Base-by-base conservation (phyloP, 1,140 invertebrate species). In the Brachionus rotundiformis region DNA sequence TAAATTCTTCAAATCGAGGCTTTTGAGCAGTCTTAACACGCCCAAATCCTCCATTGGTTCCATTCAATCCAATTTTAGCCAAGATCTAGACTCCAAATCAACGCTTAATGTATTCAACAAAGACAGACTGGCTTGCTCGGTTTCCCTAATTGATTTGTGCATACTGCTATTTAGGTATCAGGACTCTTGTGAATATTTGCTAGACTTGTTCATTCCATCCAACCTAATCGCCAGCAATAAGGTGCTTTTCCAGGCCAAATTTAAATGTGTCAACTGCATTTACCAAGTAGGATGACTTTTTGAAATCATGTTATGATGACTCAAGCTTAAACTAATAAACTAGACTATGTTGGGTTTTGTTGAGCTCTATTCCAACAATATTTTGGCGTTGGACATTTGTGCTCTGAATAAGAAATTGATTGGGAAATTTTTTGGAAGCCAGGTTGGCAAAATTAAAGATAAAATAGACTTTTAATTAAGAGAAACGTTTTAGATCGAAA, bases 341-440 rank as follows among this genome's bases (percentile, higher is more conserved):
- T 31, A 31, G n/a, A n/a, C n/a, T n/a, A 49, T 77, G 41, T 44
- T n/a, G 10, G 0, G 25, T 7, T 79, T 79, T 79, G 16, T 79
- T 11, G 76, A 79, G 16, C n/a, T 59, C 7, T 79, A 79, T 79
- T 29, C 59, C 8, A 63, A 54, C 33, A 79, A 79, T 27, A 59
- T 36, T 0, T 7, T 79, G 11, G 31, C 33, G 7, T 41, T 79
- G 29, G 76, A 79, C 7, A 11, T 79, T 8, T 79, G 76, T 41
- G 76, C 47, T 33, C 10, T 41, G 8, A 59, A 59, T 31, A 54
- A 41, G 23, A 59, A 29, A 8, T 36, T 23, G 11, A 27, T 79
- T 5, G 47, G 23, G 31, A 79, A 79, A 59, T 39, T 79, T 39
- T 79, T 59, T 79, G 76, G 76, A 33, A 39, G 41, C 11, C 23